These are phyloP conservation scores for Blomia tropicalis DNA, from an alignment of 2,888 invertebrate genomes.

Conservation along the genomic window DNA sequence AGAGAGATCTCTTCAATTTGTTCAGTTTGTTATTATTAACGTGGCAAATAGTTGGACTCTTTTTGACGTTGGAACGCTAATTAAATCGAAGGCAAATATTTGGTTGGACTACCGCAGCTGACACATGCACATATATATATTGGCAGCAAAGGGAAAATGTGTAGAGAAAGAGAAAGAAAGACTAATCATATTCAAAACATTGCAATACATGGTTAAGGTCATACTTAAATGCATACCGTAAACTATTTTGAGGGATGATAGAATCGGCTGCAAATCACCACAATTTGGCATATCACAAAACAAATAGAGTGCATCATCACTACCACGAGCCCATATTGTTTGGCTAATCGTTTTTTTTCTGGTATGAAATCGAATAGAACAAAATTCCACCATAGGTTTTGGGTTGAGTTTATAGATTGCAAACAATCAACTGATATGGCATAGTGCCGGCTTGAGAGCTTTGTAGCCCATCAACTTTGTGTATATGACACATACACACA, in stretches of 20 bases:
- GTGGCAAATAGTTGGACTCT: not conserved
- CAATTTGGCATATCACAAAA: not conserved
- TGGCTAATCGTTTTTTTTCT: no score
- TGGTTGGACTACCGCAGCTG: not conserved
- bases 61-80: not conserved
- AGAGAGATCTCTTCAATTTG: not conserved
- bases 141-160: no score
- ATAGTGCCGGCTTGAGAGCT: no score
- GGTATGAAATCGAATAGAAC: no score
- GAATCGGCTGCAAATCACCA: not conserved
- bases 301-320: not conserved
- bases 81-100: constrained; percentile 13
- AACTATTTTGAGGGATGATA: no score
- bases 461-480: not conserved
- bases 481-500: not conserved
- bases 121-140: not conserved
- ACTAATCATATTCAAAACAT: not conserved
- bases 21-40: not conserved
- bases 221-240: no score
- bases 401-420: no score
- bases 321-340: no score
- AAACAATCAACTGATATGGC: not conserved
- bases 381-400: no score
- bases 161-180: not conserved
- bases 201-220: not conserved